Base-by-base conservation (phyloP, 2,888 invertebrate genomes). In the Nineta flava region DNA sequence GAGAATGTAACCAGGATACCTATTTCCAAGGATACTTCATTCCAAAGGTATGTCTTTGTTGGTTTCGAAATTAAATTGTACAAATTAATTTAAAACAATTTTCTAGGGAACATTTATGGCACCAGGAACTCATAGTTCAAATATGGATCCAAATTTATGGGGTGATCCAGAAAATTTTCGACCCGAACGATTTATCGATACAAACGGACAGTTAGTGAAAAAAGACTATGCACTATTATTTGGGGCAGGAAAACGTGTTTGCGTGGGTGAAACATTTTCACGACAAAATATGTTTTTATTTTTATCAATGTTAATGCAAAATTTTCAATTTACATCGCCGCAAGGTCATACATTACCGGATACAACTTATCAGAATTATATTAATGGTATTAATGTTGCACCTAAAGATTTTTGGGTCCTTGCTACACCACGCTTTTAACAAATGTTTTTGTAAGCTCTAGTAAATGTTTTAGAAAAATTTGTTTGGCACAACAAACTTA, bases 251-350 rank as follows among this genome's bases (percentile, higher is more conserved):
- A 73, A 75, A 54, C 69, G 83, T 17, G 63, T 81, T 0, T 83
- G 83, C 57, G 74, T 80, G 0, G 83, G 82, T 0, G 83, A 83
- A 62, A 81, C 81, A 0, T 80, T 75, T 59, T 75, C 81, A 0
- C 69, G 82, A 1, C 81, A 78, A 55, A 68, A 72, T 55, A 65
- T 81, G 59, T 83, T 81, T 59, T 69, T 75, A 52, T 67, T 75
- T 10, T 69, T 77, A 26, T 59, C 77, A 0, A 68, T 68, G 0
- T 66, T 83, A 53, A 68, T 79, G 62, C 81, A 82, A 56, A 74
- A 76, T 44, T 83, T 81, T 58, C 63, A 68, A 50, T 69, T 79
- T n/a, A 66, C 69, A 2, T 68, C 76, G 1, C 71, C 73, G 1
- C 70, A 75, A 4, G 73, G 71, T 0, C 67, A 69, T 45, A 63